Conservation (phyloP, 2,888 invertebrate species). For the Adelphocoris suturalis region DNA sequence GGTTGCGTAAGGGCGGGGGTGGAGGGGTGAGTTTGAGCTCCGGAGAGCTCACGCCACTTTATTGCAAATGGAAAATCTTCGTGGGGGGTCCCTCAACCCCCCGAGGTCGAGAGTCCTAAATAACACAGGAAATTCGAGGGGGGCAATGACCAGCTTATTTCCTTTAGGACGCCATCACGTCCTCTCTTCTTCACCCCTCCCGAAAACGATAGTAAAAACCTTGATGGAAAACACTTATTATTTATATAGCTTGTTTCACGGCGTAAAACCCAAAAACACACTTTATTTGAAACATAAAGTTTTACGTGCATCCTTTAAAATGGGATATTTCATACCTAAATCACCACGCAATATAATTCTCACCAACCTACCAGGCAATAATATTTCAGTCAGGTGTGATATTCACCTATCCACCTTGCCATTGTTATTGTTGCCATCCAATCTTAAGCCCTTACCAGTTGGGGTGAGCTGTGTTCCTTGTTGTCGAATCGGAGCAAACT, state of each 20-base stretch:
- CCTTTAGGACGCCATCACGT: constrained; percentile 34
- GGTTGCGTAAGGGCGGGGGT: neutral
- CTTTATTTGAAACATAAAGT: neutral
- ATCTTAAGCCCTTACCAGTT: too few relatives aligned
- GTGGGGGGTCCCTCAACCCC: constrained; percentile 43
- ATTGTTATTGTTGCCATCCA: too few relatives aligned
- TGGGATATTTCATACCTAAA: neutral
- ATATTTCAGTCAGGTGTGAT: too few relatives aligned
- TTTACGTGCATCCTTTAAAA: constrained; percentile 2
- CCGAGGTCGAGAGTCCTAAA: constrained; percentile 50
- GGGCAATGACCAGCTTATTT: constrained; percentile 71
- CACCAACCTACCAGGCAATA: too few relatives aligned
- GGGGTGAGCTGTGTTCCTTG: too few relatives aligned
- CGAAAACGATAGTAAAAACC: constrained; percentile 33
- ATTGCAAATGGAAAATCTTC: constrained; percentile 74
- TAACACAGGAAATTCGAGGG: constrained; percentile 70
- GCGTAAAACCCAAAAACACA: neutral
- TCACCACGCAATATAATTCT: too few relatives aligned
- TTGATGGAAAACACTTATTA: constrained; percentile 41
- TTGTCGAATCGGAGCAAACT: too few relatives aligned
- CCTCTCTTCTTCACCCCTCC: neutral
- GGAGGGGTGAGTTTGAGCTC: neutral
- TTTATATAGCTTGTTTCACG: constrained; percentile 35
- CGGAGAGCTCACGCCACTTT: constrained; percentile 63
- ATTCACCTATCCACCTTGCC: too few relatives aligned